These are phyloP conservation scores for Euura saliciscinereae DNA, from an alignment of 1,140 invertebrate genomes.

Conservation along the genomic window DNA sequence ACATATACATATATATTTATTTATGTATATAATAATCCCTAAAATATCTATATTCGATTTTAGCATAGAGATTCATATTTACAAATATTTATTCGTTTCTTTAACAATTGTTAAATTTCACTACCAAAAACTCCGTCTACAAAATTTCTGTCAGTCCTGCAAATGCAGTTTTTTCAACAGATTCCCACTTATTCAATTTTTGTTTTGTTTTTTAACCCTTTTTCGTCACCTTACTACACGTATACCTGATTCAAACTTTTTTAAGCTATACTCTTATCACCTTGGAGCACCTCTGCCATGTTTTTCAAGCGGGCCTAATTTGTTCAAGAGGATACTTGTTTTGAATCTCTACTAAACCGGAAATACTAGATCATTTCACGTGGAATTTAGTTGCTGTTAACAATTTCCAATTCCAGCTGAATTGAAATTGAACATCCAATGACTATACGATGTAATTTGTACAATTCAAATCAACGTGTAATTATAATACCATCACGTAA, in stretches of 20 bases:
- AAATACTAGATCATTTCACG: not conserved
- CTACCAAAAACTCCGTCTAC: slow-evolving; percentile 40
- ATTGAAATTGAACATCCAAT: not conserved
- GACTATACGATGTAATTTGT: not conserved
- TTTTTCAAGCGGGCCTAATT: not conserved
- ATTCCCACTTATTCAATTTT: not conserved
- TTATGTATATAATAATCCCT: slow-evolving; percentile 13
- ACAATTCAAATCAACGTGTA: not conserved
- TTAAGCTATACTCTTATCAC: not conserved
- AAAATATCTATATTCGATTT: slow-evolving; percentile 29
- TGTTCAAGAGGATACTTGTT: not conserved
- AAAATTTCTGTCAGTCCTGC: slow-evolving; percentile 27
- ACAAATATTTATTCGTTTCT: not conserved
- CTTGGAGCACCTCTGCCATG: not conserved
- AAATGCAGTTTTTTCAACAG: not conserved
- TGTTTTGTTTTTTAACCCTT: not conserved
- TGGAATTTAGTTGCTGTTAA: not conserved
- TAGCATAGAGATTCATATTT: slow-evolving; percentile 17
- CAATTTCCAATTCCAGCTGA: not conserved
- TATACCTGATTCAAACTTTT: not conserved
- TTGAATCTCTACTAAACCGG: not conserved
- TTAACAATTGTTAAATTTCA: slow-evolving; percentile 25
- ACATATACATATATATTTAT: not conserved
- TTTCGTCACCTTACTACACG: not conserved
- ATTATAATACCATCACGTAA: not conserved